These are phyloP conservation scores for Galaxea fascicularis DNA, from an alignment of 92 coral and sea anemone genomes.

Conservation along the genomic window DNA sequence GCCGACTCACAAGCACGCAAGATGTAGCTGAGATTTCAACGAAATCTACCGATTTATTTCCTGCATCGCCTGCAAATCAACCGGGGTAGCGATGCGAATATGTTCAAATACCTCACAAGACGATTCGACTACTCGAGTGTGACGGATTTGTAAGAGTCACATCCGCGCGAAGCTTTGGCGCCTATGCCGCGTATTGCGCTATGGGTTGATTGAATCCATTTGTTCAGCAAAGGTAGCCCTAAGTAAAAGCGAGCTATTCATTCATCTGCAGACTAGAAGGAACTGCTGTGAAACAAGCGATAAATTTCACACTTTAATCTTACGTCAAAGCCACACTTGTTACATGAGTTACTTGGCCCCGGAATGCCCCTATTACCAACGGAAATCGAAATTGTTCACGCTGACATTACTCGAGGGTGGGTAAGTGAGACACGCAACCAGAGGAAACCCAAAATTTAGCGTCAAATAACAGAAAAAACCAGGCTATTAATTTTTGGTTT, in stretches of 20 bases:
- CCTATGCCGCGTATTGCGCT: conserved; percentile 80
- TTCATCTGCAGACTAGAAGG: conserved; percentile 3
- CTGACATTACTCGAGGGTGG: conserved; percentile 78
- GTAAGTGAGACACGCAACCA: conserved; percentile 68
- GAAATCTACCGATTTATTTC: conserved; percentile 33
- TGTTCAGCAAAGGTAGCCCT: conserved; percentile 54
- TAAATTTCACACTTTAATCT: conserved; percentile 37
- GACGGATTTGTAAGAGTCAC: conserved; percentile 40
- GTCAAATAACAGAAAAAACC: conserved; percentile 51
- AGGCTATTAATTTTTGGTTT: conserved; percentile 47
- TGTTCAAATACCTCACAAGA: conserved; percentile 49
- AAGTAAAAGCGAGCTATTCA: conserved; percentile 1
- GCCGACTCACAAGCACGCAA: conserved; percentile 97
- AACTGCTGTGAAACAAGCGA: conserved; percentile 24
- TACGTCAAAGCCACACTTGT: conserved; percentile 12
- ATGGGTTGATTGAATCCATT: conserved; percentile 82
- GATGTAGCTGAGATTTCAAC: conserved; percentile 82
- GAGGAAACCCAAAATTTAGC: conserved; percentile 69
- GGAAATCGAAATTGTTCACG: conserved; percentile 79
- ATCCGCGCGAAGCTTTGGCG: conserved; percentile 79
- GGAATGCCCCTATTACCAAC: conserved; percentile 81
- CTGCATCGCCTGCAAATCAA: conserved; percentile 52
- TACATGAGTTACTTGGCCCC: conserved; percentile 32
- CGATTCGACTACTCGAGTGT: conserved; percentile 26
- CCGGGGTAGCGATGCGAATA: conserved; percentile 30